Conservation (phyloP, 1,140 invertebrate genomes). For the Calosoma granatense region DNA sequence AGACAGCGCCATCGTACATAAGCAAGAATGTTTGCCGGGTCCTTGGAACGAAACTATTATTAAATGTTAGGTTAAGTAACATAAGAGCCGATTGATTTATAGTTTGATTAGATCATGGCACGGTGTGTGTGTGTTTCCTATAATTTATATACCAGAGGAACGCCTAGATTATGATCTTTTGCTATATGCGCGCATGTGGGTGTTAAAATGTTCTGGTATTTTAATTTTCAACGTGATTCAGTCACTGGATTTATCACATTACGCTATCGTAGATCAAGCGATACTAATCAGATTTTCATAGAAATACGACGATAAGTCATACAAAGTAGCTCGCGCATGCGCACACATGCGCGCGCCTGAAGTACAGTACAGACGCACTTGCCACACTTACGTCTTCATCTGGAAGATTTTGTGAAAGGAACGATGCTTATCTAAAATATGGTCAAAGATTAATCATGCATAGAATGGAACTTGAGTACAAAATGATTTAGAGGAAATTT, state of each 20-base stretch:
- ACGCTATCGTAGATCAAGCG: not conserved
- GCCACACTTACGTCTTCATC: no score
- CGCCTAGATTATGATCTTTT: not conserved
- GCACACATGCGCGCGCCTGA: not conserved
- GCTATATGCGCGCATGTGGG: not conserved
- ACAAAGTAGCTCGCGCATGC: no score
- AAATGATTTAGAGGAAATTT: no score
- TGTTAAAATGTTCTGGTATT: not conserved
- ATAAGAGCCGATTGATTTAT: not conserved
- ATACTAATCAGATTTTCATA: not conserved
- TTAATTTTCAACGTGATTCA: not conserved
- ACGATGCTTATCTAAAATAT: no score
- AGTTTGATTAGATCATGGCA: not conserved
- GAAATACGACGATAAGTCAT: not conserved
- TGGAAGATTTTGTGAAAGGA: no score
- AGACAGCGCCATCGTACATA: not conserved
- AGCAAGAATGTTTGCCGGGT: not conserved
- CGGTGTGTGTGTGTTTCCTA: not conserved
- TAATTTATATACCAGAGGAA: not conserved
- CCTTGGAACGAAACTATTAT: not conserved
- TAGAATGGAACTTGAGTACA: no score
- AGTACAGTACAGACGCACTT: no score
- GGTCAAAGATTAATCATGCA: no score
- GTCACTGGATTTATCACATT: not conserved
- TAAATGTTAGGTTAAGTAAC: not conserved